A percentile compares a stretch with the other conserved stretches of the same genome.
phyloP scores from a whole-genome alignment of 2,113 vertebrate genomes.

The Saiga tatarica region DNA sequence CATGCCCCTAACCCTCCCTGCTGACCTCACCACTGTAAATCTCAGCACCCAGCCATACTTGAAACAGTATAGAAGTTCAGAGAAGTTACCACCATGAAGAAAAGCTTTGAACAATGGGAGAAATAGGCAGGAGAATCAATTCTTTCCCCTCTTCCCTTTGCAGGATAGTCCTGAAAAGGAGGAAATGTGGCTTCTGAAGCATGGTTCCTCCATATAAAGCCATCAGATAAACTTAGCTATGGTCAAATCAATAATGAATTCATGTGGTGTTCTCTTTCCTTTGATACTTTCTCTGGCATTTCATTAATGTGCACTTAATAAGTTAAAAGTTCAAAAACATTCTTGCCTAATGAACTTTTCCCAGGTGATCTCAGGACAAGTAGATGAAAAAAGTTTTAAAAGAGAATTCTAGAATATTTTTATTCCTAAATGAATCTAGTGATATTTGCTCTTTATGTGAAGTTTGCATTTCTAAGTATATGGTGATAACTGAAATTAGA shows the following conservation, averaged over 20 bases:
- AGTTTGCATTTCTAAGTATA: conserved; percentile 57
- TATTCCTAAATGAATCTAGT: conserved; percentile 22
- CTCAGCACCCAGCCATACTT: fast-evolving
- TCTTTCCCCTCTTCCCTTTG: neutral
- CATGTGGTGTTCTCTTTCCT: neutral
- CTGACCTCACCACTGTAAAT: neutral
- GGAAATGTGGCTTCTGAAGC: neutral
- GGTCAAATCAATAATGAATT: neutral
- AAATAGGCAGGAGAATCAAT: neutral
- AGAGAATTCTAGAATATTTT: neutral
- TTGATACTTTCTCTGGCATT: neutral
- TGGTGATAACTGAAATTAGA: conserved; percentile 76
- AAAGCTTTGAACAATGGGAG: neutral
- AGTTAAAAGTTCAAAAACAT: neutral
- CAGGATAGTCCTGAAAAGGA: neutral
- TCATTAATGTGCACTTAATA: neutral
- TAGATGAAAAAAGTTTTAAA: neutral
- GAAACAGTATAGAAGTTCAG: neutral
- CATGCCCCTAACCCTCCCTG: fast-evolving
- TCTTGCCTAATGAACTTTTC: neutral
- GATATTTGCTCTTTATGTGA: conserved; percentile 20
- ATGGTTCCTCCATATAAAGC: neutral
- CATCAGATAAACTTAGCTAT: neutral
- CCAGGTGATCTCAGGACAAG: neutral
- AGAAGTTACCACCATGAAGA: neutral